These are phyloP conservation scores for Mustela nigripes DNA, from an alignment of 2,113 vertebrate species.

Conservation along the genomic window DNA sequence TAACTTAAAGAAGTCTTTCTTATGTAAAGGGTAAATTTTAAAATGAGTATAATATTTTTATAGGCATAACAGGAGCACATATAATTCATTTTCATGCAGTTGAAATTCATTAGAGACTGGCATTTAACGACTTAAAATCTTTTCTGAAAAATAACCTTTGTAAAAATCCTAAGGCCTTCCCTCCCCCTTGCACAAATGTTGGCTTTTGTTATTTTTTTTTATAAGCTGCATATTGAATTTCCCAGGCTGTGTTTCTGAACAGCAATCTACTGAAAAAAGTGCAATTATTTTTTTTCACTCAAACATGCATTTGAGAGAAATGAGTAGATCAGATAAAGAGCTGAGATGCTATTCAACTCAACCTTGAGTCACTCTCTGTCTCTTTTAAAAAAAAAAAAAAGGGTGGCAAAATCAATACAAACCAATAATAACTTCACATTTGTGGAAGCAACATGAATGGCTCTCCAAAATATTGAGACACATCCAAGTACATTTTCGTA, in stretches of 20 bases:
- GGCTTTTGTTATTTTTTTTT: constrained; percentile 84
- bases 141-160: constrained; percentile 80
- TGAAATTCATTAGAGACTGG: constrained; percentile 77
- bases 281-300: constrained; percentile 89
- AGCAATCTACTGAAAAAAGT: constrained; percentile 89
- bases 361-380: constrained; percentile 90
- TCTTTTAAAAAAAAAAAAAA: constrained; percentile 85
- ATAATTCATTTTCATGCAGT: constrained; percentile 65
- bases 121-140: constrained; percentile 80
- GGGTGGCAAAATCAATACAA: constrained; percentile 94
- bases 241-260: constrained; percentile 87
- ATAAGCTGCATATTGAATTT: constrained; percentile 89
- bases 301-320: constrained; percentile 92
- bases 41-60: constrained; percentile 66
- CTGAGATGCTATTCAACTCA: constrained; percentile 90
- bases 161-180: constrained; percentile 78
- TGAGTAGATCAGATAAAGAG: constrained; percentile 92
- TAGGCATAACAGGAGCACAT: constrained; percentile 1
- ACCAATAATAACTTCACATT: constrained; percentile 95
- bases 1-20: constrained; percentile 29
- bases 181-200: constrained; percentile 72
- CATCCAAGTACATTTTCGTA: constrained; percentile 94
- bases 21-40: constrained; percentile 17
- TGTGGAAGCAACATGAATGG: constrained; percentile 94
- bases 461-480: constrained; percentile 96